Percentiles rank a stretch among this genome's conserved stretches.
phyloP scores from a whole-genome alignment of 2,888 invertebrate species.

The Amblyjoppa proteus region DNA sequence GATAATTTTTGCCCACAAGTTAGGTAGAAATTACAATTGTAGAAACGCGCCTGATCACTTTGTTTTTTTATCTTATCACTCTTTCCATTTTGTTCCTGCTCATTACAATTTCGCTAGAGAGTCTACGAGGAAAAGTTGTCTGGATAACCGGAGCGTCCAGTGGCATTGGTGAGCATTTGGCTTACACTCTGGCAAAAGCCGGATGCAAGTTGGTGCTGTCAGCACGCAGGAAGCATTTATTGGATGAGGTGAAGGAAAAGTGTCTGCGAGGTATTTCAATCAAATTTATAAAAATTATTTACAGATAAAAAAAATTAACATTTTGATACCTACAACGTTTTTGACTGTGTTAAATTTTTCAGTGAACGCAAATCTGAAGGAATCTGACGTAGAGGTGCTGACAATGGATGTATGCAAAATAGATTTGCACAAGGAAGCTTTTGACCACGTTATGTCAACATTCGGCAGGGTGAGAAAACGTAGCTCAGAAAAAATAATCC shows the following conservation, averaged over 20 bases:
- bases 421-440: conserved; percentile 87
- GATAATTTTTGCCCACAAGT: neutral
- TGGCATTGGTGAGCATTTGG: conserved; percentile 92
- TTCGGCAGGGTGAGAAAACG: conserved; percentile 87
- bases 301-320: neutral
- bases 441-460: conserved; percentile 88
- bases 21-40: neutral
- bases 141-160: conserved; percentile 95
- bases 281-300: neutral
- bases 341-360: conserved; percentile 35
- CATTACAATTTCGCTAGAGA: conserved; percentile 79
- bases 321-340: neutral
- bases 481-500: neutral
- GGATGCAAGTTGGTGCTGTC: conserved; percentile 90
- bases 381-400: conserved; percentile 89
- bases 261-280: conserved; percentile 86
- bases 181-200: conserved; percentile 88
- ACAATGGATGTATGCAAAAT: conserved; percentile 89
- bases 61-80: neutral
- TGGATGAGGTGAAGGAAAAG: conserved; percentile 88
- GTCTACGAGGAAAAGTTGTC: conserved; percentile 89
- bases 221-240: conserved; percentile 88
- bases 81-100: neutral
- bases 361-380: conserved; percentile 81
- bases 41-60: neutral